Base-by-base conservation (phyloP, 92 coral and sea anemone species). In the Isaurus tuberculatus region DNA sequence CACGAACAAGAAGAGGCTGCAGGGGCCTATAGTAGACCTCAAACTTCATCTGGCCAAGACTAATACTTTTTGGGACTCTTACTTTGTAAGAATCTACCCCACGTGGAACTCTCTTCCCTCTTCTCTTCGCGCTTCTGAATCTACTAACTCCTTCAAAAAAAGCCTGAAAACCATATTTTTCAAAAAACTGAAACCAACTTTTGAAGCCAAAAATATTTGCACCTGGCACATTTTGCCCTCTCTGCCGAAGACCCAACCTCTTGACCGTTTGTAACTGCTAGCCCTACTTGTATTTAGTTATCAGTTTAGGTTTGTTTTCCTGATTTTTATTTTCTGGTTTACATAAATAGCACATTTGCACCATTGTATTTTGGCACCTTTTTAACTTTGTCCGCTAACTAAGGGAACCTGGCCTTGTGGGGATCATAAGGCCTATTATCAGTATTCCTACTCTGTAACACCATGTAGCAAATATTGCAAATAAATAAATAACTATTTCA, bases 81-180 rank as follows among this genome's bases (percentile, higher is more conserved):
- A 57, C 53, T 70, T 30, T 44, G 22, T 78, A 28, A 65, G 70
- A 57, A 78, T 78, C 83, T 78, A 70, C 42, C 83, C 70, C 11
- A 40, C 57, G 68, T 78, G 83, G 83, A 78, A 55, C 5, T 43
- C 83, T 65, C 33, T 78, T 4, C 83, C 43, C n/a, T 27, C 67
- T 19, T 43, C 42, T 58, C 64, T 78, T 28, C 83, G 83, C 20
- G 44, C 68, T 19, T 75, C 82, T 26, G 67, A 2, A 22, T 7
- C 67, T 53, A 19, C 82, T 27, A 1, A 48, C 30, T 30, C 7
- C 19, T 74, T 74, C 64, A 74, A 74, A 26, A 2, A 31, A 28
- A 31, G 63, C 65, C 31, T 74, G 29, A 74, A 40, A 46, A 44
- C 13, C 20, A 19, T 74, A 40, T 63, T 74, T 4, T 33, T 42